Conservation (phyloP, 2,797 vertebrate species). For the Pangasius macronema region DNA sequence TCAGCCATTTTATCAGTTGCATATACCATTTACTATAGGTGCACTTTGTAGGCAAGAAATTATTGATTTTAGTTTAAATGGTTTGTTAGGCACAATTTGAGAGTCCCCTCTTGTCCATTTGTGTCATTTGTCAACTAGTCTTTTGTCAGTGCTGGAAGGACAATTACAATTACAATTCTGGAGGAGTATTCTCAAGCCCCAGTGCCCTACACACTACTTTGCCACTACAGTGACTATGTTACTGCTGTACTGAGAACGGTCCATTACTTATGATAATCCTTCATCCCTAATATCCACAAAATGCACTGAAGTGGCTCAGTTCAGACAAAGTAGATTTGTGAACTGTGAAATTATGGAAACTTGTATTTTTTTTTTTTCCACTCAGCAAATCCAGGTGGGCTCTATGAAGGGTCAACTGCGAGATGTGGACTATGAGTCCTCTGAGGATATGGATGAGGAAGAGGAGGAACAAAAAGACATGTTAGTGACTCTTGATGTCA, state of each 20-base stretch:
- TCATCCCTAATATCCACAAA: neutral
- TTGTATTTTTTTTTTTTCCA: neutral
- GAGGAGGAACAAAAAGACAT: slow-evolving; percentile 52
- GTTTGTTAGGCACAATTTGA: neutral
- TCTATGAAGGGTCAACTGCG: slow-evolving; percentile 85
- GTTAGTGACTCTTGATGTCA: slow-evolving; percentile 57
- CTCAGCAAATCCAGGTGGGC: slow-evolving; percentile 61
- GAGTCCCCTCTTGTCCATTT: neutral
- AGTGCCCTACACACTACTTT: neutral
- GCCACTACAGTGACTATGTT: neutral
- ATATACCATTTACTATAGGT: neutral
- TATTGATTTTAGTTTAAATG: neutral
- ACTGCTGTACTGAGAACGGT: neutral
- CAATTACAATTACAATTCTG: neutral
- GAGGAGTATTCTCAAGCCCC: neutral
- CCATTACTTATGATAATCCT: neutral
- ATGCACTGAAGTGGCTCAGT: neutral
- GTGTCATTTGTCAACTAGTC: neutral
- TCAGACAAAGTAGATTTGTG: neutral
- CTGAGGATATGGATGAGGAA: slow-evolving; percentile 73
- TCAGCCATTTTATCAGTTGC: neutral
- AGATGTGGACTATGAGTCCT: slow-evolving; percentile 89
- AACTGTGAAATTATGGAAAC: neutral
- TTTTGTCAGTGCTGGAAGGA: neutral
- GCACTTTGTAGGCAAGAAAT: neutral